These are phyloP conservation scores for Poeciliopsis gracilis DNA, from an alignment of 2,797 vertebrate species.

Conservation along the genomic window DNA sequence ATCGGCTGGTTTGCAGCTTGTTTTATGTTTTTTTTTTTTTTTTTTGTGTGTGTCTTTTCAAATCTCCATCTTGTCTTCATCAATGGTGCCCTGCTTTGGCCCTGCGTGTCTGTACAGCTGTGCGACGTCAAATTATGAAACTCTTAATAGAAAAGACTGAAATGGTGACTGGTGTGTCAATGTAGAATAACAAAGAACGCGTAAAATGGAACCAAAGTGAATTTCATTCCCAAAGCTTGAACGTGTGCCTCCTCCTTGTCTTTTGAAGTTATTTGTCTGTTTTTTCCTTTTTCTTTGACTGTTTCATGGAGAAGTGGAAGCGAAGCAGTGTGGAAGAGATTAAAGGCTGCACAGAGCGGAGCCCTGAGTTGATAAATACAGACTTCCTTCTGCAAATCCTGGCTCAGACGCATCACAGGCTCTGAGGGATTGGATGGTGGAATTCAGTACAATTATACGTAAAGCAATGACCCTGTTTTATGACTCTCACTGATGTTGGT, in stretches of 20 bases:
- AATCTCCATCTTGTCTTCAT: conserved; percentile 20
- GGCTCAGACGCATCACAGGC: conserved; percentile 60
- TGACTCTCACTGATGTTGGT: conserved; percentile 31
- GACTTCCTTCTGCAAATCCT: conserved; percentile 67
- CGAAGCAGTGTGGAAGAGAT: conserved; percentile 67
- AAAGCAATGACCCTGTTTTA: conserved; percentile 35
- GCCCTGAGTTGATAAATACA: conserved; percentile 65
- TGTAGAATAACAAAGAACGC: conserved; percentile 42
- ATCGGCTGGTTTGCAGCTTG: conserved; percentile 42
- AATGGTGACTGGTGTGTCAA: conserved; percentile 63
- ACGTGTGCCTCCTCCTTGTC: conserved; percentile 35
- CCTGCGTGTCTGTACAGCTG: conserved; percentile 59
- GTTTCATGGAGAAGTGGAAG: conserved; percentile 75
- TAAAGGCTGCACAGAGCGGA: conserved; percentile 63
- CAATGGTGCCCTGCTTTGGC: conserved; percentile 27
- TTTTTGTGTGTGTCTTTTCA: conserved; percentile 29
- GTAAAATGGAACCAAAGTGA: conserved; percentile 46
- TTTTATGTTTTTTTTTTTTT: background rate
- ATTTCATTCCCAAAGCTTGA: conserved; percentile 60
- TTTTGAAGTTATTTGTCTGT: conserved; percentile 71
- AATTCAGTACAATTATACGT: conserved; percentile 46
- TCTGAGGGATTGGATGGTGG: conserved; percentile 60
- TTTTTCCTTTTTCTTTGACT: conserved; percentile 53
- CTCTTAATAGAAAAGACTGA: conserved; percentile 13
- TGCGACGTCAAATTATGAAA: conserved; percentile 60